Conservation (phyloP, 2,113 vertebrate genomes). For the Oncorhynchus tshawytscha region DNA sequence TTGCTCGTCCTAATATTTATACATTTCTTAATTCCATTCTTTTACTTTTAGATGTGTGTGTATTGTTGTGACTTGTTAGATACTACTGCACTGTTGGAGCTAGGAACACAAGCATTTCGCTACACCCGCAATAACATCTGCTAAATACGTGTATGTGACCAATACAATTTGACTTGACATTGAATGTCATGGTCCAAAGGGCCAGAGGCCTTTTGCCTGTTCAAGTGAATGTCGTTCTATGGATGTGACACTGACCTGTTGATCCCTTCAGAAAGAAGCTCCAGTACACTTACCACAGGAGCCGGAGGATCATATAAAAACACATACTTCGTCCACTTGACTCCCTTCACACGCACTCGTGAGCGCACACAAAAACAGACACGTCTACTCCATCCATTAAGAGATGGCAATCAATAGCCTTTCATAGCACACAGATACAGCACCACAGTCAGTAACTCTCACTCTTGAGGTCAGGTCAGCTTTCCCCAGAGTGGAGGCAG, state of each 20-base stretch:
- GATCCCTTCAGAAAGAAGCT: not conserved
- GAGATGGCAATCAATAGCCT: slow-evolving; percentile 13
- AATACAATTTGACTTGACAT: no score
- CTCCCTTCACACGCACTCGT: not conserved
- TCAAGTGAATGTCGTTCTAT: not conserved
- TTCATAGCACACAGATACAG: slow-evolving; percentile 17
- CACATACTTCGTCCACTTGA: not conserved
- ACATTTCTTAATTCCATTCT: no score
- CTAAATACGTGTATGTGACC: no score
- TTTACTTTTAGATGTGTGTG: no score
- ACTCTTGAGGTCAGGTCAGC: not conserved
- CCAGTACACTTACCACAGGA: not conserved
- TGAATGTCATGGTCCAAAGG: no score
- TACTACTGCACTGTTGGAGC: no score
- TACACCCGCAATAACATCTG: no score
- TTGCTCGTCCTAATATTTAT: no score
- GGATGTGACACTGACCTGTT: not conserved
- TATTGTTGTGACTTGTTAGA: no score
- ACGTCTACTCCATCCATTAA: not conserved
- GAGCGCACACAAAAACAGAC: slow-evolving; percentile 11
- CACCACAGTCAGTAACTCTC: not conserved
- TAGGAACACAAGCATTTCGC: no score
- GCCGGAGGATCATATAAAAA: not conserved
- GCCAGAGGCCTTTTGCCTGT: no score
- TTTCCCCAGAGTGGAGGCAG: not conserved